A percentile compares a stretch with the other conserved stretches of the same genome.
These are phyloP conservation scores for Gila robusta DNA, from an alignment of 2,797 vertebrate species.

Conservation along the genomic window DNA sequence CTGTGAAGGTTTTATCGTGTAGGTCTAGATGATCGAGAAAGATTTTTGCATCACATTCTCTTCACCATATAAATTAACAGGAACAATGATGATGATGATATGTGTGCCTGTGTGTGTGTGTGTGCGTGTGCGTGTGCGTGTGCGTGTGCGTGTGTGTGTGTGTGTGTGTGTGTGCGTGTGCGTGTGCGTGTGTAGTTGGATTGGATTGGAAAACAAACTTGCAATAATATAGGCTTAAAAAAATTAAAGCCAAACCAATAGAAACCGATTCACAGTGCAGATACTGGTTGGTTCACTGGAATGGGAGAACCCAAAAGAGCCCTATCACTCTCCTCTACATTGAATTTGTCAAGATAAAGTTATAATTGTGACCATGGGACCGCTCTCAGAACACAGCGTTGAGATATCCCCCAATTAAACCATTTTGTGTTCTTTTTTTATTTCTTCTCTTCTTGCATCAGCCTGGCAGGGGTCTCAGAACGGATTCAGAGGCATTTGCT, in stretches of 20 bases:
- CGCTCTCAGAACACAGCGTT: not conserved
- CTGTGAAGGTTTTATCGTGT: slow-evolving; percentile 19
- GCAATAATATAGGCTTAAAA: not conserved
- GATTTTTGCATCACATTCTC: not conserved
- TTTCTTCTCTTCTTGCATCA: slow-evolving; percentile 55
- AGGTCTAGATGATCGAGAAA: not conserved
- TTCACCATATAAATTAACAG: not conserved
- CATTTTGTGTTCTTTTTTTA: slow-evolving; percentile 65
- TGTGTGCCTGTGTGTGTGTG: not conserved
- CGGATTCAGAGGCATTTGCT: slow-evolving; percentile 68
- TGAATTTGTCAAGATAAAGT: not conserved
- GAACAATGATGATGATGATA: not conserved
- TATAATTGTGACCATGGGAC: slow-evolving; percentile 30
- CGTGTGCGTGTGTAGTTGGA: not conserved
- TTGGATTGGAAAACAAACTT: not conserved
- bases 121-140: not conserved
- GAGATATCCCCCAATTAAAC: slow-evolving; percentile 36
- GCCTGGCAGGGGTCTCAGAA: slow-evolving; percentile 66
- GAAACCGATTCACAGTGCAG: not conserved
- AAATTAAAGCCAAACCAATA: not conserved
- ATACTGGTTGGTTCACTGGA: not conserved
- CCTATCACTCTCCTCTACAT: slow-evolving; percentile 4
- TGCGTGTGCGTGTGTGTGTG: too few relatives aligned
- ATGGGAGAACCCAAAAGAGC: slow-evolving; percentile 14
- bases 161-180: not conserved